Evolutionary conservation across 1,140 invertebrate genomes (phyloP), one percentile per base, ranked within the genome.

Genomic region (Agraylea sexmaculata): DNA sequence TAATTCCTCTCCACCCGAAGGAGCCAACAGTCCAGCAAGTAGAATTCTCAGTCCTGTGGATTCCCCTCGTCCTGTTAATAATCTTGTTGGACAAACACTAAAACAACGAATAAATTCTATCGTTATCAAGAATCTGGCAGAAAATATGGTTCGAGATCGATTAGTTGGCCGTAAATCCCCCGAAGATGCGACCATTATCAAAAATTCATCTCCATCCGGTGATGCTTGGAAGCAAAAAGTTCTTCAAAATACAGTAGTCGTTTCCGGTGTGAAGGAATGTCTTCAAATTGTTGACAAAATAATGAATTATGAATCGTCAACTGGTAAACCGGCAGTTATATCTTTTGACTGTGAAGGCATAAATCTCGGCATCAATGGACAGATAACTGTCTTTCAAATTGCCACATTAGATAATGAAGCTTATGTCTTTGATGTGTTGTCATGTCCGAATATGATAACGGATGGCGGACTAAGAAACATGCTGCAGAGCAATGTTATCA

Each of bases 281-380:
- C 59, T 74, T 41, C 72, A 80, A 51, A 71, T 91, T 37, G 72
- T 88, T 17, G 80, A 83, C 22, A 78, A 83, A 33, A 80, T 93
- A 37, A 69, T 87, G 51, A 71, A 70, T 50, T 65, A 71, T 29
- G 73, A 73, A 50, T 57, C 64, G 43, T 58, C 55, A 11, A 52
- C 55, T 16, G 60, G 71, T 40, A 68, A 70, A 32, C 66, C 66
- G 42, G 59, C 71, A 21, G 74, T 80, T 23, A 64, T 93, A 18
- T 83, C 83, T 0, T 76, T 92, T 48, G 89, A 93, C 59, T 89
- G 83, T 50, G 89, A 94, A 66, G 89, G 89, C 13, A 82, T 93
- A 5, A 93, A 92, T 67, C 64, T 92, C 21, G 88, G 87, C 2
- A 60, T 77, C 0, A 87, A 85, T 54, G 87, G 84, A 11, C 78